These are phyloP conservation scores for Neodiprion fabricii DNA, from an alignment of 1,140 invertebrate species.

Conservation along the genomic window DNA sequence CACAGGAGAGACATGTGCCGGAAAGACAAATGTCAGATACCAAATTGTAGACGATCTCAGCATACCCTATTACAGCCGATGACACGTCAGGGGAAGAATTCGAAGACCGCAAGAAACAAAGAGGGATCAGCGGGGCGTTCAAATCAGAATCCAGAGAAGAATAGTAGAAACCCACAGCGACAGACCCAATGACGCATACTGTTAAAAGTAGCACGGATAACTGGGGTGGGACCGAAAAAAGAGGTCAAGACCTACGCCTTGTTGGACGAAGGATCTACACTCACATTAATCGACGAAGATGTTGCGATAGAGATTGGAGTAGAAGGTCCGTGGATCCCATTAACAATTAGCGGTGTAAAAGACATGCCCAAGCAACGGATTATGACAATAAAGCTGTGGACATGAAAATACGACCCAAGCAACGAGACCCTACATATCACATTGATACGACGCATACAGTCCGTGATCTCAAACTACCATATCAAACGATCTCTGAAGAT, in stretches of 20 bases:
- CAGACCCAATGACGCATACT: neutral
- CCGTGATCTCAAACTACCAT: neutral
- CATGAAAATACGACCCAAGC: constrained; percentile 17
- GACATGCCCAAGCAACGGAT: constrained; percentile 14
- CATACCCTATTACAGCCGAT: neutral
- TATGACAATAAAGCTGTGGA: constrained; percentile 23
- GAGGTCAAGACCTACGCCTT: constrained; percentile 20
- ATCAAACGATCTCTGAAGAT: neutral
- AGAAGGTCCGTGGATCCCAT: constrained; percentile 8
- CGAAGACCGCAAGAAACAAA: neutral
- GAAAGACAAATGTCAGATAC: neutral
- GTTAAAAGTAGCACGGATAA: constrained; percentile 24
- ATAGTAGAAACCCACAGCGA: constrained; percentile 5
- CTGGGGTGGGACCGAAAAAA: constrained; percentile 15
- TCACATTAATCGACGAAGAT: constrained; percentile 25
- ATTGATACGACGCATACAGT: neutral
- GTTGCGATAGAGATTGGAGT: constrained; percentile 19
- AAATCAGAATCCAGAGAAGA: neutral
- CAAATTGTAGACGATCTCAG: neutral
- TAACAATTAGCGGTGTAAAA: constrained; percentile 15
- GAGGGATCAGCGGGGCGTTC: neutral
- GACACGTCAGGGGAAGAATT: neutral
- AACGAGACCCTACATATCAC: constrained; percentile 20
- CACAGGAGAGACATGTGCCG: constrained; percentile 1
- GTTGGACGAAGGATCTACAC: constrained; percentile 27